Percentiles rank a stretch among this genome's conserved stretches.
These are phyloP conservation scores for Anoplius nigerrimus DNA, from an alignment of 2,888 invertebrate species.

Conservation along the genomic window DNA sequence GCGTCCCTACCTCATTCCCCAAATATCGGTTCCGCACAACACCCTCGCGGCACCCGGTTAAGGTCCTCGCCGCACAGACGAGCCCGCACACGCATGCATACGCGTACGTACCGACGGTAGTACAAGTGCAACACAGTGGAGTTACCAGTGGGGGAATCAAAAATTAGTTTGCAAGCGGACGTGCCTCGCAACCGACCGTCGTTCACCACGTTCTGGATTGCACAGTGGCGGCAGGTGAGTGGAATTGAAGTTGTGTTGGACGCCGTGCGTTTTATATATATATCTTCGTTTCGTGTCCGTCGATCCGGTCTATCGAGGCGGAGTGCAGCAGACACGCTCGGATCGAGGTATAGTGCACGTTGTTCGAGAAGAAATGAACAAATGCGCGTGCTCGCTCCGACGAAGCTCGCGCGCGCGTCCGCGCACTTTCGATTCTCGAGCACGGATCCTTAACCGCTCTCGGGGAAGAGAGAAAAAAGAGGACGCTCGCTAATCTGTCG, in stretches of 20 bases:
- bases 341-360: too few species aligned
- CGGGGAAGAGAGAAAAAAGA: too few species aligned
- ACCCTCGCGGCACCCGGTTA: background rate
- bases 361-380: too few species aligned
- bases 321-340: background rate
- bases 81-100: background rate
- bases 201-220: slow-evolving; percentile 46
- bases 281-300: slow-evolving; percentile 4
- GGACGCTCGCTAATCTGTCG: background rate
- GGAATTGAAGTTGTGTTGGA: slow-evolving; percentile 25
- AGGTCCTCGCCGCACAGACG: background rate
- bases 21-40: background rate
- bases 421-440: too few species aligned
- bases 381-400: too few species aligned
- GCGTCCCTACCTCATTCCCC: too few species aligned
- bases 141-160: slow-evolving; percentile 11
- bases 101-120: slow-evolving; percentile 30
- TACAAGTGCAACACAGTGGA: slow-evolving; percentile 21
- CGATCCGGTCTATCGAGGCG: background rate
- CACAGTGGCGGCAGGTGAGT: slow-evolving; percentile 46
- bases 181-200: slow-evolving; percentile 45
- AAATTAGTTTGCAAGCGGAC: slow-evolving; percentile 50
- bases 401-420: too few species aligned
- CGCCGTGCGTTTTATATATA: slow-evolving; percentile 23
- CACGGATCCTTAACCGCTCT: too few species aligned